A percentile compares a stretch with the other conserved stretches of the same genome.
Evolutionary conservation across 1,140 invertebrate species (phyloP).

Genomic region (Heterodera carotae): DNA sequence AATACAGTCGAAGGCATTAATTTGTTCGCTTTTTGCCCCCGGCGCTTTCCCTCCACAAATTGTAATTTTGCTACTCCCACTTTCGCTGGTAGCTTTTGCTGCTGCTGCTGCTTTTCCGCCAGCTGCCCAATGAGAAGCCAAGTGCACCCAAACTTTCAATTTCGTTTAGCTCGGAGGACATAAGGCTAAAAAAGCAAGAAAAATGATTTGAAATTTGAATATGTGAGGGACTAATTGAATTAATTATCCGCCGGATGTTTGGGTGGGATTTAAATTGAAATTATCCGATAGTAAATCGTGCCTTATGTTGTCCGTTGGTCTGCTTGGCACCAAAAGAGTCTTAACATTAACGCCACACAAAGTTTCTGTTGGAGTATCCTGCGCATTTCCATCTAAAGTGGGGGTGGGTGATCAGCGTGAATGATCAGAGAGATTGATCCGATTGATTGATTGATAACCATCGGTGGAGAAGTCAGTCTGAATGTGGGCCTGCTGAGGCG

Average conservation of each 20-base stretch:
- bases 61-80: conserved; percentile 23
- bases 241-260: too few species aligned
- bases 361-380: conserved; percentile 32
- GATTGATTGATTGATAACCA: too few species aligned
- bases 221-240: too few species aligned
- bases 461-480: conserved; percentile 23
- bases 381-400: not conserved
- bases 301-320: conserved; percentile 56
- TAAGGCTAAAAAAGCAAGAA: conserved; percentile 46
- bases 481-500: conserved; percentile 18
- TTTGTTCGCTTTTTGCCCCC: too few species aligned
- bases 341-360: conserved; percentile 38
- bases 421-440: conserved; percentile 7
- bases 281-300: too few species aligned
- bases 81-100: conserved; percentile 41
- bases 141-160: conserved; percentile 59
- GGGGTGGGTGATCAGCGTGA: not conserved
- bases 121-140: conserved; percentile 61
- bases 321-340: conserved; percentile 52
- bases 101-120: conserved; percentile 45
- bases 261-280: too few species aligned
- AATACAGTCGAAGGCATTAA: too few species aligned
- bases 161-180: conserved; percentile 58
- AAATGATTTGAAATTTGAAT: conserved; percentile 23
- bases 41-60: too few species aligned